Evolutionary conservation across 2,797 vertebrate species (phyloP).

Genomic region (Chaunax sp.): DNA sequence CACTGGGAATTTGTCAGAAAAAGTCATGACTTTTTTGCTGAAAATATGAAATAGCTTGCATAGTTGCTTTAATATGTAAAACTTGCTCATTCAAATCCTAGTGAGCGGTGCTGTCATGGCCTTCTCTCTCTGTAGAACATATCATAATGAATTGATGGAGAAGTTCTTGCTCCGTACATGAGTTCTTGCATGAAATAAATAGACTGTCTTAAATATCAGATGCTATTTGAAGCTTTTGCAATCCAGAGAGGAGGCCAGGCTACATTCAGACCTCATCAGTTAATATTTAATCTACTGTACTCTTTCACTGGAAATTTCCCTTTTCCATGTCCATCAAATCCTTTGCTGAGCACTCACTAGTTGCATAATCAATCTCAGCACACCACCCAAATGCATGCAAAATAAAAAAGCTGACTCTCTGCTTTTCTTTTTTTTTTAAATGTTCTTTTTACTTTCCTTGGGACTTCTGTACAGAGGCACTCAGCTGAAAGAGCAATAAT

Average conservation of each 20-base stretch:
- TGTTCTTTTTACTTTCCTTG: constrained; percentile 38
- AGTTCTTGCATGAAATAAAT: constrained; percentile 62
- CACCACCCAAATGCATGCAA: constrained; percentile 48
- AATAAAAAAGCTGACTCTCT: constrained; percentile 52
- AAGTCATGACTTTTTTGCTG: constrained; percentile 5
- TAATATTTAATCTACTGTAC: constrained; percentile 66
- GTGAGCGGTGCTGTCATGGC: constrained; percentile 53
- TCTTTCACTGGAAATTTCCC: constrained; percentile 58
- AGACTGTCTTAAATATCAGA: constrained; percentile 66
- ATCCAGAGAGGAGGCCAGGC: constrained; percentile 59
- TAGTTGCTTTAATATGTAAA: constrained; percentile 55
- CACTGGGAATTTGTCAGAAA: neutral
- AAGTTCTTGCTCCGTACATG: neutral
- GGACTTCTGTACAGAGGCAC: constrained; percentile 35
- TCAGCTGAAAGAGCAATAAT: constrained; percentile 44
- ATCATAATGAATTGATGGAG: constrained; percentile 53
- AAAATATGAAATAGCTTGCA: constrained; percentile 26
- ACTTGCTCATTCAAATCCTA: constrained; percentile 44
- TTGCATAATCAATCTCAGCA: constrained; percentile 72
- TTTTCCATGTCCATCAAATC: constrained; percentile 59
- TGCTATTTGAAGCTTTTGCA: constrained; percentile 71
- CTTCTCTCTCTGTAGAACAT: constrained; percentile 36
- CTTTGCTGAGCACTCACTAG: constrained; percentile 72
- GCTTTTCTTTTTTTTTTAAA: constrained; percentile 38
- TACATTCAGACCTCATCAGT: constrained; percentile 57